Evolutionary conservation across 2,888 invertebrate species (phyloP).

Genomic region (Orthonevra nobilis): DNA sequence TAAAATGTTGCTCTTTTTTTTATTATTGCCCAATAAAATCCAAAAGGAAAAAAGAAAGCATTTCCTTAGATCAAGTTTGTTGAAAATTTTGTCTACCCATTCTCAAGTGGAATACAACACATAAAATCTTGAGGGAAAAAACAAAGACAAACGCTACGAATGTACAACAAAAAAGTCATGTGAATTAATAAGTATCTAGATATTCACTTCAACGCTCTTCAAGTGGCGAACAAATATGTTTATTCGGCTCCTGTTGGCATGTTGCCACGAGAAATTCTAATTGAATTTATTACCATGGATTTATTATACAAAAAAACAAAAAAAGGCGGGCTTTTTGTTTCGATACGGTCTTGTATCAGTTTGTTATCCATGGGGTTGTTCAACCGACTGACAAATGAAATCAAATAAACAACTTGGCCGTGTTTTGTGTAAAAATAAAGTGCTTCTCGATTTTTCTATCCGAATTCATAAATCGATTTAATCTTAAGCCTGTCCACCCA

Average conservation of each 20-base stretch:
- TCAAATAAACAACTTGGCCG: slow-evolving; percentile 2
- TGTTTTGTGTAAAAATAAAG: too few species aligned
- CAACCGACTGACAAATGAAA: too few species aligned
- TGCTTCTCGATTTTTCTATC: slow-evolving; percentile 13
- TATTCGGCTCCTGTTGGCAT: slow-evolving; percentile 26
- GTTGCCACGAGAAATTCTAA: slow-evolving; percentile 34
- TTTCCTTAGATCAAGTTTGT: neutral
- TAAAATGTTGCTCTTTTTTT: slow-evolving; percentile 8
- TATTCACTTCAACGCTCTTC: slow-evolving; percentile 5
- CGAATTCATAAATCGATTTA: too few species aligned
- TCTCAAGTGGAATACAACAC: neutral
- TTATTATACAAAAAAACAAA: slow-evolving; percentile 2
- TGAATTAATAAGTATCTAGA: slow-evolving; percentile 40
- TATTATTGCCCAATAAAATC: slow-evolving; percentile 14
- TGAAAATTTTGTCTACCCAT: neutral
- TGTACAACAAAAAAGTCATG: slow-evolving; percentile 1
- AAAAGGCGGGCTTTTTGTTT: neutral
- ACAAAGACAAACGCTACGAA: neutral
- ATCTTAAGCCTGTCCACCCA: too few species aligned
- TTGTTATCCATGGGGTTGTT: too few species aligned
- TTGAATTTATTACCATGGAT: slow-evolving; percentile 45
- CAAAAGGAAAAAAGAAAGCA: neutral
- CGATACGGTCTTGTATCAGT: too few species aligned
- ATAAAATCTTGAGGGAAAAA: neutral
- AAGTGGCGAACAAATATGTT: slow-evolving; percentile 38